These are phyloP conservation scores for Leptogaster cylindrica DNA, from an alignment of 2,888 invertebrate genomes.

Conservation along the genomic window DNA sequence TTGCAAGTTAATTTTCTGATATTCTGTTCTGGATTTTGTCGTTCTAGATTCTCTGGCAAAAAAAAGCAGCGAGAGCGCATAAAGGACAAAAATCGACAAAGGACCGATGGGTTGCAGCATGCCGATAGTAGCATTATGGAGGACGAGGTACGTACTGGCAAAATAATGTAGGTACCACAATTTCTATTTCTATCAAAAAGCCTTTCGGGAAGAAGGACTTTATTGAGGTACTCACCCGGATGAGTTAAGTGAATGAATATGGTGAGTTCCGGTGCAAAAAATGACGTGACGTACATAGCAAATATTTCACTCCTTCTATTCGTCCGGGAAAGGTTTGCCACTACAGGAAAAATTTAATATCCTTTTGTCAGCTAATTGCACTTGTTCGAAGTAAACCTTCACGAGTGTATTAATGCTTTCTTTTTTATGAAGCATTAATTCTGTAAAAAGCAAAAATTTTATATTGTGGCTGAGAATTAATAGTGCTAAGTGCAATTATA, in stretches of 20 bases:
- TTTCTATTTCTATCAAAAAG: conserved; percentile 30
- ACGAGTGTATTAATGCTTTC: too few relatives aligned
- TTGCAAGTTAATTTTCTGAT: conserved; percentile 27
- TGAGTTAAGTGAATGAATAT: not conserved
- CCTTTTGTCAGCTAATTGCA: too few relatives aligned
- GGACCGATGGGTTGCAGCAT: conserved; percentile 59
- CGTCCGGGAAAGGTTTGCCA: too few relatives aligned
- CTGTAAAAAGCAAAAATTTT: too few relatives aligned
- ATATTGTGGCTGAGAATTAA: too few relatives aligned
- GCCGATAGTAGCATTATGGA: conserved; percentile 61
- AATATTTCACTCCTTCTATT: too few relatives aligned
- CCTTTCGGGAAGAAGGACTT: conserved; percentile 4
- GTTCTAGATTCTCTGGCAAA: conserved; percentile 38
- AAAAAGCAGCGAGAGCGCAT: conserved; percentile 57
- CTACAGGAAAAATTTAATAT: too few relatives aligned
- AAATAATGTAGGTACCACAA: conserved; percentile 3
- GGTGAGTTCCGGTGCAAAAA: not conserved
- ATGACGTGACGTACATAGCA: not conserved
- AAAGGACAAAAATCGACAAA: conserved; percentile 58
- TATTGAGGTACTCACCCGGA: conserved; percentile 15
- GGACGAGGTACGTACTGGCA: conserved; percentile 56
- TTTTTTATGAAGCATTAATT: too few relatives aligned
- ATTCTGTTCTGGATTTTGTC: conserved; percentile 25
- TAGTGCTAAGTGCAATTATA: too few relatives aligned
- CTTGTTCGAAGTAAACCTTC: too few relatives aligned